A percentile compares a stretch with the other conserved stretches of the same genome.
phyloP scores from a whole-genome alignment of 2,797 vertebrate species.

The Halcyon smyrnensis region DNA sequence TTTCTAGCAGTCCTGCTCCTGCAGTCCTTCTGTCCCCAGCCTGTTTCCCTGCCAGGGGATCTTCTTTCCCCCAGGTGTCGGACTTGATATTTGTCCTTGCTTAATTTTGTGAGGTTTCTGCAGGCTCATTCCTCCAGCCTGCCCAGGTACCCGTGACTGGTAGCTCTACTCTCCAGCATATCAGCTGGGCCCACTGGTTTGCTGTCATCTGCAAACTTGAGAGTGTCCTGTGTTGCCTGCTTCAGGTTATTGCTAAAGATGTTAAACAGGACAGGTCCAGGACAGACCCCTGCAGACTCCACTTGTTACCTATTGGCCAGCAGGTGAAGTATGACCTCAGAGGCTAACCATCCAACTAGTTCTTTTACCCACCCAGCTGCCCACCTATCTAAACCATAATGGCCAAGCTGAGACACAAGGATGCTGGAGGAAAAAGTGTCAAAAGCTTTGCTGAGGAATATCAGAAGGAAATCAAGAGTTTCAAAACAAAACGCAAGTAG shows the following conservation, averaged over 20 bases:
- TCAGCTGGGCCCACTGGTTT: fast-evolving
- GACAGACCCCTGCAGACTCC: neutral
- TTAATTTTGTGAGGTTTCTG: neutral
- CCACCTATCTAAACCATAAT: neutral
- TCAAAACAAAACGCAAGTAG: neutral
- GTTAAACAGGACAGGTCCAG: neutral
- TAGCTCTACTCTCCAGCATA: neutral
- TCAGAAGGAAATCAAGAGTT: neutral
- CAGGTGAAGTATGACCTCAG: neutral
- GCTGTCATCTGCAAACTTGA: neutral
- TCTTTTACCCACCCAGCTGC: neutral
- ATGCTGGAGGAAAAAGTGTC: neutral
- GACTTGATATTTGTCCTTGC: neutral
- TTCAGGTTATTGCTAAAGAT: neutral
- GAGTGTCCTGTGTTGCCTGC: neutral
- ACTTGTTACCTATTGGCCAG: neutral
- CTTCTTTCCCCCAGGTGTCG: fast-evolving
- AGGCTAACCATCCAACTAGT: neutral
- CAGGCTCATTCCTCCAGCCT: neutral
- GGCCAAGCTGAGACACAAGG: neutral
- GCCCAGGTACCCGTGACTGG: neutral
- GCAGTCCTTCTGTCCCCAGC: neutral
- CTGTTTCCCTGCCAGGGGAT: neutral
- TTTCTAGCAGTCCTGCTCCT: neutral
- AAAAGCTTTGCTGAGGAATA: neutral